These are phyloP conservation scores for Labeo rohita DNA, from an alignment of 2,113 vertebrate genomes.

Conservation along the genomic window DNA sequence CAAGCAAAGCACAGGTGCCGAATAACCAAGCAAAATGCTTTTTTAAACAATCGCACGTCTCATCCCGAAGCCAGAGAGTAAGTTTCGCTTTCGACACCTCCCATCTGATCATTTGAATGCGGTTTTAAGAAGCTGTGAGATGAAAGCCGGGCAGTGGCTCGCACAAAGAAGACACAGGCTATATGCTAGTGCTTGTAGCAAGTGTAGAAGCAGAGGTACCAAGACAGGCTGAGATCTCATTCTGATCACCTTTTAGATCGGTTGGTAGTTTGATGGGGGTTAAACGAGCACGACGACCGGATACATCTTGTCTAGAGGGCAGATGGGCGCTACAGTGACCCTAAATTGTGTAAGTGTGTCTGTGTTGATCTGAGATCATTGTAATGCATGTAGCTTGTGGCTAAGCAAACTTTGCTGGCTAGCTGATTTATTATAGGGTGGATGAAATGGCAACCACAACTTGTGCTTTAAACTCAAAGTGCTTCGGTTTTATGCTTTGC, in stretches of 20 bases:
- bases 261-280: background rate
- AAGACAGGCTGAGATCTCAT: constrained; percentile 12
- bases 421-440: background rate
- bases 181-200: constrained; percentile 35
- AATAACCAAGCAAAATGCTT: constrained; percentile 50
- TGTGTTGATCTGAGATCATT: background rate
- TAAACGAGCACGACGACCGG: background rate
- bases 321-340: constrained; percentile 14
- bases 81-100: constrained; percentile 16
- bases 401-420: constrained; percentile 34
- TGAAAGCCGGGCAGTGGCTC: constrained; percentile 35
- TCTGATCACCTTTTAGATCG: background rate
- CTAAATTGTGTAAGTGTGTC: background rate
- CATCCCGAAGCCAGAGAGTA: constrained; percentile 45
- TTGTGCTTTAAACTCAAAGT: background rate
- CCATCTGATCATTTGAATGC: background rate
- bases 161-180: constrained; percentile 57
- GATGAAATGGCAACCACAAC: background rate
- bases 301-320: background rate
- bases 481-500: background rate
- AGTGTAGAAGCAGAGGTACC: constrained; percentile 10
- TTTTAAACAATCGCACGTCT: constrained; percentile 41
- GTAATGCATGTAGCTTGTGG: constrained; percentile 21
- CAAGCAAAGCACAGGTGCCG: constrained; percentile 36
- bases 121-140: background rate